phyloP scores from a whole-genome alignment of 2,797 vertebrate species.

The Micrastur ruficollis region DNA sequence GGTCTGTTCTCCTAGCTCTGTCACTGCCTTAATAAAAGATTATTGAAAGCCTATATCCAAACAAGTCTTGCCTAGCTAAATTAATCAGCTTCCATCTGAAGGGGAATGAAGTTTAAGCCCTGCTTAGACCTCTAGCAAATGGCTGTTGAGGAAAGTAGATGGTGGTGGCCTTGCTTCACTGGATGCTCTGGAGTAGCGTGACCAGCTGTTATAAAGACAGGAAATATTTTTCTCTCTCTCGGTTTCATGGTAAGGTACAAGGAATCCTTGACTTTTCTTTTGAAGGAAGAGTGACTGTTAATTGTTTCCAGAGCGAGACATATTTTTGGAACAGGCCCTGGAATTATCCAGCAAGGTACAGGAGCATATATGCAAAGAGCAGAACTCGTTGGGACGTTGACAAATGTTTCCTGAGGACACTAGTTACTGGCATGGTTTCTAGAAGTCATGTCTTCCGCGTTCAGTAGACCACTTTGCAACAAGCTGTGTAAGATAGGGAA shows the following conservation, averaged over 20 bases:
- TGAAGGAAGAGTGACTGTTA: neutral
- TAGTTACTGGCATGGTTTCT: neutral
- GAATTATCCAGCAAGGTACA: conserved; percentile 12
- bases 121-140: neutral
- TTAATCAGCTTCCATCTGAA: neutral
- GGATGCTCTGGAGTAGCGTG: neutral
- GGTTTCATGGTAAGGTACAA: neutral
- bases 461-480: neutral
- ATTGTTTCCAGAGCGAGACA: neutral
- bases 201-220: neutral
- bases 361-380: neutral
- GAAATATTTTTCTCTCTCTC: neutral
- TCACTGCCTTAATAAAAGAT: neutral
- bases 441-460: neutral
- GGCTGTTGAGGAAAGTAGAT: neutral
- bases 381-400: neutral
- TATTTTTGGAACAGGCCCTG: neutral
- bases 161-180: neutral
- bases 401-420: conserved; percentile 6
- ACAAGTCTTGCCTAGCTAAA: neutral
- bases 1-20: neutral
- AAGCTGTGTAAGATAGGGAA: neutral
- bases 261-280: neutral
- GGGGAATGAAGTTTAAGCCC: neutral
- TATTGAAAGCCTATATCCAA: neutral